Evolutionary conservation across 2,113 vertebrate genomes (phyloP).

Genomic region (Cacatua alba): DNA sequence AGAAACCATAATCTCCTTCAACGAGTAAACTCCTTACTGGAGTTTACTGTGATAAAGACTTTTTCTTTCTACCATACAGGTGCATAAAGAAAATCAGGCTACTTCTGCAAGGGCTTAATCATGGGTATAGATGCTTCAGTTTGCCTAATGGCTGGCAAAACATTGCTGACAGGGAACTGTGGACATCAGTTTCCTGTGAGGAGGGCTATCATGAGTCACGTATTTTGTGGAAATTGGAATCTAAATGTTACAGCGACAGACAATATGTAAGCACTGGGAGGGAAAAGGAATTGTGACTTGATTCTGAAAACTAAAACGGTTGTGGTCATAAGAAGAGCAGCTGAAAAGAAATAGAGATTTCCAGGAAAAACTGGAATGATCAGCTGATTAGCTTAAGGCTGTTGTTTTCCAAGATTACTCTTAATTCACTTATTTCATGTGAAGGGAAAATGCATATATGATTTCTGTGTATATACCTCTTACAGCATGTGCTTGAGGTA

Average conservation of each 20-base stretch:
- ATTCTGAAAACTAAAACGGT: background rate
- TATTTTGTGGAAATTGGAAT: background rate
- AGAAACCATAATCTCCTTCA: background rate
- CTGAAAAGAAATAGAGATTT: background rate
- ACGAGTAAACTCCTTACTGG: background rate
- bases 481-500: background rate
- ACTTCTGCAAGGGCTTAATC: background rate
- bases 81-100: background rate
- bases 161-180: background rate
- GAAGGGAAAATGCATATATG: background rate
- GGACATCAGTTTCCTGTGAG: background rate
- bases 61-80: background rate
- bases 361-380: background rate
- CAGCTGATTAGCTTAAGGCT: background rate
- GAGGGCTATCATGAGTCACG: rapidly evolving
- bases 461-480: background rate
- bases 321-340: background rate
- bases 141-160: background rate
- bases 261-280: background rate
- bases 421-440: background rate
- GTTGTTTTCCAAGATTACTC: background rate
- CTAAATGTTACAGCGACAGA: background rate
- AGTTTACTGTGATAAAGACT: background rate
- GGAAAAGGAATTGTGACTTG: background rate
- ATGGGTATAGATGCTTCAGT: background rate